These are phyloP conservation scores for Mesorhabditis spiculigera DNA, from an alignment of 2,888 invertebrate genomes.

Conservation along the genomic window DNA sequence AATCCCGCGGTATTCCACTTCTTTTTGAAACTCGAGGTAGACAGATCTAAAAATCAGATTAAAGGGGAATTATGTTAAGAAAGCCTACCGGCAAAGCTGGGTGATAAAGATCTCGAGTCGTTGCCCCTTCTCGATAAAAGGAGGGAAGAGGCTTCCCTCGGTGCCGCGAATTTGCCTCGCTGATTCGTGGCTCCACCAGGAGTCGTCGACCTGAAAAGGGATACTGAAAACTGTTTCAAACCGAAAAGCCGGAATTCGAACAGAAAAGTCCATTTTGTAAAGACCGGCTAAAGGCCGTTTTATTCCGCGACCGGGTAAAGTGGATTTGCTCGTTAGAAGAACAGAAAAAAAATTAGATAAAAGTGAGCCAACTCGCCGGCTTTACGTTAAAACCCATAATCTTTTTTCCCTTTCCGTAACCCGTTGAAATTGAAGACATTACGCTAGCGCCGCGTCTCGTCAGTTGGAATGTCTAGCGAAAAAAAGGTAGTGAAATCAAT, in stretches of 20 bases:
- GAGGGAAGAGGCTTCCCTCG: constrained; percentile 84
- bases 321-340: too few relatives aligned
- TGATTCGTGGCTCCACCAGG: constrained; percentile 29
- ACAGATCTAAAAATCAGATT: constrained; percentile 39
- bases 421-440: too few relatives aligned
- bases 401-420: too few relatives aligned
- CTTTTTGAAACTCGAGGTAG: constrained; percentile 46
- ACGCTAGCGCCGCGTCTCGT: too few relatives aligned
- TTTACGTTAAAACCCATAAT: too few relatives aligned
- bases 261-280: background rate
- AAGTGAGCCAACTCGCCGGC: too few relatives aligned
- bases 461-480: too few relatives aligned
- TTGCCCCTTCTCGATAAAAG: constrained; percentile 71
- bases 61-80: background rate
- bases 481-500: too few relatives aligned
- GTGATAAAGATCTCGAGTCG: constrained; percentile 68
- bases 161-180: constrained; percentile 79
- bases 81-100: constrained; percentile 71
- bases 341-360: too few relatives aligned
- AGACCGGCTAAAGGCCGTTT: background rate
- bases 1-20: constrained; percentile 41
- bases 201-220: background rate
- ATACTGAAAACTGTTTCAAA: background rate
- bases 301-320: too few relatives aligned
- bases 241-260: background rate